A percentile compares a stretch with the other conserved stretches of the same genome.
Evolutionary conservation across 2,113 vertebrate genomes (phyloP).

Genomic region (Chaetorhynchus papuensis): DNA sequence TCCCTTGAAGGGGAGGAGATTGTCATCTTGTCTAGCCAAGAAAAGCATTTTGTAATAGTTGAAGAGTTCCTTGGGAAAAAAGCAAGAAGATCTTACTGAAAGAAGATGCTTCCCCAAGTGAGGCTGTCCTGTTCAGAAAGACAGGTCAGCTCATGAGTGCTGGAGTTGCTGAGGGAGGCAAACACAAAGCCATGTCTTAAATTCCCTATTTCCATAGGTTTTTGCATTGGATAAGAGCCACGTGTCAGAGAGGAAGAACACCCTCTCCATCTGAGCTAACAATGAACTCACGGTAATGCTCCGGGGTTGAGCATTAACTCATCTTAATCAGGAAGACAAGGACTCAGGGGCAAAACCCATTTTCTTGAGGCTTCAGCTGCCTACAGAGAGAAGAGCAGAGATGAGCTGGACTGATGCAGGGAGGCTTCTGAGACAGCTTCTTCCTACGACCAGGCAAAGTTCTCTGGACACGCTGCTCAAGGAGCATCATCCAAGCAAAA

Average conservation of each 20-base stretch:
- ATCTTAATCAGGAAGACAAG: not conserved
- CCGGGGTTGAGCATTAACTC: not conserved
- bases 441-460: not conserved
- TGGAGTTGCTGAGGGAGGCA: not conserved
- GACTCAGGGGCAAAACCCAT: not conserved
- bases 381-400: not conserved
- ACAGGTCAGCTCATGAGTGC: not conserved
- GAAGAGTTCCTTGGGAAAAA: not conserved
- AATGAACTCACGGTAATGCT: not conserved
- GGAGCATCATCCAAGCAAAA: not conserved
- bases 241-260: not conserved
- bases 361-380: not conserved
- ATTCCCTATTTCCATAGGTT: not conserved
- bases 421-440: not conserved
- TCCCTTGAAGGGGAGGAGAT: not conserved
- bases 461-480: not conserved
- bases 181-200: not conserved
- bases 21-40: not conserved
- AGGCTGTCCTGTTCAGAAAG: not conserved
- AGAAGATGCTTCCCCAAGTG: not conserved
- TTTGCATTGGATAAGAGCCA: not conserved
- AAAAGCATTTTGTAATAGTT: not conserved
- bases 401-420: not conserved
- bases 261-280: not conserved
- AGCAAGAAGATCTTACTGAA: not conserved